phyloP scores from a whole-genome alignment of 35 echinoderm and acorn worm genomes.

The Apostichopus californicus region DNA sequence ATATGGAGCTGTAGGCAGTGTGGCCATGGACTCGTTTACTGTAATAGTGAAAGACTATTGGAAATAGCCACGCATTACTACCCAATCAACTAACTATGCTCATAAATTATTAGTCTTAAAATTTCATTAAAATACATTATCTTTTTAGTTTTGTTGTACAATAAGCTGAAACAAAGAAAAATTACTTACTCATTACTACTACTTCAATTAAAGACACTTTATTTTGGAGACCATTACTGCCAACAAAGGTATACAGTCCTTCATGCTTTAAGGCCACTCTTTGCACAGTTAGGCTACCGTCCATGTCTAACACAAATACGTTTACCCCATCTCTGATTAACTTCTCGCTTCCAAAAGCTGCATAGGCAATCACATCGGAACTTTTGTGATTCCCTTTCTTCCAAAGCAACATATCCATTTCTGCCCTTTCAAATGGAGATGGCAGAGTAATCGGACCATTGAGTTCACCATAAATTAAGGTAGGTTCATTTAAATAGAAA shows the following conservation, averaged over 20 bases:
- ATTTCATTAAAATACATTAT: too few species aligned
- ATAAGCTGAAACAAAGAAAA: too few species aligned
- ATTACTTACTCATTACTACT: slow-evolving; percentile 24
- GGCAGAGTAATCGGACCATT: slow-evolving; percentile 1
- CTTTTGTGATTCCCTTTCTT: slow-evolving; percentile 34
- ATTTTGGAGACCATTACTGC: neutral
- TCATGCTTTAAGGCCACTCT: neutral
- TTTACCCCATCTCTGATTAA: too few species aligned
- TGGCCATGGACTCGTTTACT: too few species aligned
- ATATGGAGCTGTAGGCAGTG: too few species aligned
- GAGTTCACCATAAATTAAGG: slow-evolving; percentile 4
- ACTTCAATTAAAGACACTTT: neutral
- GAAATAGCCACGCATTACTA: too few species aligned
- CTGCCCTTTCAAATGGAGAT: neutral
- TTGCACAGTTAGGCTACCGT: neutral
- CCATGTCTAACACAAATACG: neutral
- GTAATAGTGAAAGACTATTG: too few species aligned
- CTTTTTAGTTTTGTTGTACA: too few species aligned
- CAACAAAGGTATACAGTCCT: slow-evolving; percentile 20
- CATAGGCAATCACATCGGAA: neutral
- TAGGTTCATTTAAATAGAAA: neutral
- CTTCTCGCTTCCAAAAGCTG: neutral
- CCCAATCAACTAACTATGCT: too few species aligned
- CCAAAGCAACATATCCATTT: slow-evolving; percentile 6
- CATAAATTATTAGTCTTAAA: too few species aligned